phyloP scores from a whole-genome alignment of 2,113 vertebrate genomes.

The Carassius gibelio region DNA sequence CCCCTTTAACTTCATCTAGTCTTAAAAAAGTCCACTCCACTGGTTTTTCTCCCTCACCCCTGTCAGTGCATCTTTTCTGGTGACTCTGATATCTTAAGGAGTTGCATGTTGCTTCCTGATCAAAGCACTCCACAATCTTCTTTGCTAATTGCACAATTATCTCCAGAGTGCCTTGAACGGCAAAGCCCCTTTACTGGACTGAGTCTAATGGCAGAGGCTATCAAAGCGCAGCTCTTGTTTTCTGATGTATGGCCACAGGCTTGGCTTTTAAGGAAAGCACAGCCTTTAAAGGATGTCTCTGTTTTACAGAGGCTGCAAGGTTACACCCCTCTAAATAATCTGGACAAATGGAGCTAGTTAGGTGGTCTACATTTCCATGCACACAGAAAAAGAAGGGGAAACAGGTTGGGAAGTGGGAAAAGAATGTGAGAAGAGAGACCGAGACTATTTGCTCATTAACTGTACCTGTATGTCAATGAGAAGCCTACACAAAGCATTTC shows the following conservation, averaged over 20 bases:
- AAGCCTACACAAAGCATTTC: not conserved
- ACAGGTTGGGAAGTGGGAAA: not conserved
- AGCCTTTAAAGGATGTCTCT: constrained; percentile 61
- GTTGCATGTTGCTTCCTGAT: constrained; percentile 75
- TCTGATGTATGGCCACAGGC: constrained; percentile 50
- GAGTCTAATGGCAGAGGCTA: constrained; percentile 57
- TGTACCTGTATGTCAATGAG: not conserved
- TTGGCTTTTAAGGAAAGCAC: constrained; percentile 54
- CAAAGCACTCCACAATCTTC: constrained; percentile 75
- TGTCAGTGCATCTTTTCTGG: constrained; percentile 55
- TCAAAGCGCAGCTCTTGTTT: constrained; percentile 49
- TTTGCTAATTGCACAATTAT: constrained; percentile 80
- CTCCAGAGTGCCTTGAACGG: constrained; percentile 73
- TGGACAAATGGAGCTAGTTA: constrained; percentile 59
- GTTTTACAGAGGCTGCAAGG: constrained; percentile 61
- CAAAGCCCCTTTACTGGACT: constrained; percentile 68
- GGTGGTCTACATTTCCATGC: constrained; percentile 44
- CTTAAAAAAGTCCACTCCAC: constrained; percentile 77
- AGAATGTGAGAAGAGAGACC: not conserved
- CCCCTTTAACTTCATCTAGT: constrained; percentile 62
- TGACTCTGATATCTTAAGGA: constrained; percentile 68
- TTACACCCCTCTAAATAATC: constrained; percentile 62
- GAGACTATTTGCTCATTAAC: not conserved
- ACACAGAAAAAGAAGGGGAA: not conserved
- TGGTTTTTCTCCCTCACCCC: constrained; percentile 67